Evolutionary conservation across 2,888 invertebrate genomes (phyloP).

Genomic region (Netelia inedita): DNA sequence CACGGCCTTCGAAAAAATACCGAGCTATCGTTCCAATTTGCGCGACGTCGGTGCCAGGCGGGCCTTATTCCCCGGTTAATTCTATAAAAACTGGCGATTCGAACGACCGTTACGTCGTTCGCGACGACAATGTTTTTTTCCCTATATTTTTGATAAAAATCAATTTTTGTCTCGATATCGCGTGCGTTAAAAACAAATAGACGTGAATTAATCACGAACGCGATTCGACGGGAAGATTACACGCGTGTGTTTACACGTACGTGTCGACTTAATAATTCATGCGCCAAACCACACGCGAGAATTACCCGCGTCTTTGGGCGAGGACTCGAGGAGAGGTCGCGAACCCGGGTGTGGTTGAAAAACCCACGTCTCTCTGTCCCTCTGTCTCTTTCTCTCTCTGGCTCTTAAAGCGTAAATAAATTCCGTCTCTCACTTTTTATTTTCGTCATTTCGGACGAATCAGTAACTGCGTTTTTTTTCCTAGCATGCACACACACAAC

Average conservation of each 20-base stretch:
- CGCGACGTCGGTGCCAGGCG: not conserved
- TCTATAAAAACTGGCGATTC: not conserved
- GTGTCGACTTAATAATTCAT: not conserved
- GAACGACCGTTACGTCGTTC: not conserved
- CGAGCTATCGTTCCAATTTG: slow-evolving; percentile 17
- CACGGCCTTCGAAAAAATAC: slow-evolving; percentile 27
- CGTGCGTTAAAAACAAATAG: not conserved
- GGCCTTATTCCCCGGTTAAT: not conserved
- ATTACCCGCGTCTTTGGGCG: not conserved
- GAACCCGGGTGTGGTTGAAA: slow-evolving; percentile 24
- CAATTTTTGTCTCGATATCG: not conserved
- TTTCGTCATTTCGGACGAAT: not conserved
- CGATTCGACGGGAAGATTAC: not conserved
- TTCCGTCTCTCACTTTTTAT: slow-evolving; percentile 12
- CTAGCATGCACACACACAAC: no score
- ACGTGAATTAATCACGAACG: not conserved
- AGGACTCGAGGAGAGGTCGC: slow-evolving; percentile 3
- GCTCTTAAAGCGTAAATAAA: slow-evolving; percentile 25
- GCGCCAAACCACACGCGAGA: not conserved
- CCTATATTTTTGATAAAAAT: not conserved
- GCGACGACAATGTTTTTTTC: not conserved
- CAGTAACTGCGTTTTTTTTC: not conserved
- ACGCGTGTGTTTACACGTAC: not conserved
- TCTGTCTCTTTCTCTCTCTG: no score
- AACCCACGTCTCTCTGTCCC: slow-evolving; percentile 14